These are phyloP conservation scores for Coleophora deauratella DNA, from an alignment of 2,888 invertebrate genomes.

Conservation along the genomic window DNA sequence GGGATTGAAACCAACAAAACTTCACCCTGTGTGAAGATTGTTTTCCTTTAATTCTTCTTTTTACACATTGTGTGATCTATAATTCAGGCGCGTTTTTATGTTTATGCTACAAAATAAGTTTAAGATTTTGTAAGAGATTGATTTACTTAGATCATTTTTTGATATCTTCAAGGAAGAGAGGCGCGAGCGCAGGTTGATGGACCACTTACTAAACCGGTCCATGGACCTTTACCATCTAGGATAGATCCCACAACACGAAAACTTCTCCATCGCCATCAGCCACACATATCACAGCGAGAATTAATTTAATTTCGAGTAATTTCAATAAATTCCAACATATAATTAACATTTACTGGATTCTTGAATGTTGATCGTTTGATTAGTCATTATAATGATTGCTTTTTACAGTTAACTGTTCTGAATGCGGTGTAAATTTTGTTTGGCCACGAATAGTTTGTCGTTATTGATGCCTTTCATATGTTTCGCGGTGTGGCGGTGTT, in stretches of 20 bases:
- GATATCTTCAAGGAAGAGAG: conserved; percentile 1
- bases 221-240: conserved; percentile 41
- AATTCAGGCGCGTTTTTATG: no score
- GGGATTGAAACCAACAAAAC: no score
- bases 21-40: no score
- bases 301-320: conserved; percentile 55
- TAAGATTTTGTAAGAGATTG: no score
- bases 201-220: conserved; percentile 51
- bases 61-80: no score
- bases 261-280: no score
- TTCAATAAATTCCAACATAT: conserved; percentile 58
- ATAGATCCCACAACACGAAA: conserved; percentile 25
- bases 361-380: conserved; percentile 61
- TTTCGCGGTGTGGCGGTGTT: conserved; percentile 26
- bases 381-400: conserved; percentile 59
- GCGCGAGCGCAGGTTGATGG: conserved; percentile 32
- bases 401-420: conserved; percentile 62
- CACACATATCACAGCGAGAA: conserved; percentile 42
- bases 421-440: conserved; percentile 56
- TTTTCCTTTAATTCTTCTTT: no score
- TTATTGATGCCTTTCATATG: conserved; percentile 46
- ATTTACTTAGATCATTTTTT: no score
- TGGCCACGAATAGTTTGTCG: conserved; percentile 36
- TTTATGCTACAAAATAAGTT: no score
- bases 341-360: conserved; percentile 63